Percentiles rank a stretch among this genome's conserved stretches.
Evolutionary conservation across 2,888 invertebrate species (phyloP).

Genomic region (Agrotis segetum): DNA sequence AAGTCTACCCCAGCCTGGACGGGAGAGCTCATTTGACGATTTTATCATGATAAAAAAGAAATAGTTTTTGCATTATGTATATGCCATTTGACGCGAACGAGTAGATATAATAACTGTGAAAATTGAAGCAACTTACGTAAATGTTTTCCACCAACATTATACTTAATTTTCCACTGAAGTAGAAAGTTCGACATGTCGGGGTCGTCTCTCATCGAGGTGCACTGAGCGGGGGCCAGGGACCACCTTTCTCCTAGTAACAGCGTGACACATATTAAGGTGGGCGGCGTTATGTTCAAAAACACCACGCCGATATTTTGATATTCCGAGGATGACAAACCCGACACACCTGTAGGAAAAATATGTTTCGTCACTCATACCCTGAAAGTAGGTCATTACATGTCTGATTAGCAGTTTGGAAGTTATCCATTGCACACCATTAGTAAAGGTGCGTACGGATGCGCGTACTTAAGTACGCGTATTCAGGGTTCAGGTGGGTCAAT

Average conservation of each 20-base stretch:
- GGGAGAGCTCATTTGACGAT: too few relatives aligned
- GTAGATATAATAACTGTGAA: neutral
- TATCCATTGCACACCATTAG: too few relatives aligned
- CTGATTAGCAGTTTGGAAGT: too few relatives aligned
- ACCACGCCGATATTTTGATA: conserved; percentile 68
- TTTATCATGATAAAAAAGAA: too few relatives aligned
- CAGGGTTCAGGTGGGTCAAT: too few relatives aligned
- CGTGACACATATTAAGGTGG: conserved; percentile 70
- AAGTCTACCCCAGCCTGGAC: too few relatives aligned
- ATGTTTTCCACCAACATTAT: conserved; percentile 53
- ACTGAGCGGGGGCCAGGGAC: conserved; percentile 80
- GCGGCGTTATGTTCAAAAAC: conserved; percentile 63
- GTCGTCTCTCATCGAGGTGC: conserved; percentile 73
- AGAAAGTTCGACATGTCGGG: conserved; percentile 72
- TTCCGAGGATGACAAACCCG: conserved; percentile 13
- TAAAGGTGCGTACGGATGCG: too few relatives aligned
- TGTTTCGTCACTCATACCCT: too few relatives aligned
- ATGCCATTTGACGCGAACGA: neutral
- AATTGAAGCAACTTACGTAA: conserved; percentile 55
- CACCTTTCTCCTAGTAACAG: conserved; percentile 72
- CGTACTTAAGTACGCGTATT: too few relatives aligned
- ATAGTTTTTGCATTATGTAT: too few relatives aligned
- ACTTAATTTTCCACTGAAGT: conserved; percentile 73
- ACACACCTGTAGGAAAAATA: conserved; percentile 21
- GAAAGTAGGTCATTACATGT: too few relatives aligned